A percentile compares a stretch with the other conserved stretches of the same genome.
These are phyloP conservation scores for Arrhamphus sclerolepis DNA, from an alignment of 2,797 vertebrate genomes.

Conservation along the genomic window DNA sequence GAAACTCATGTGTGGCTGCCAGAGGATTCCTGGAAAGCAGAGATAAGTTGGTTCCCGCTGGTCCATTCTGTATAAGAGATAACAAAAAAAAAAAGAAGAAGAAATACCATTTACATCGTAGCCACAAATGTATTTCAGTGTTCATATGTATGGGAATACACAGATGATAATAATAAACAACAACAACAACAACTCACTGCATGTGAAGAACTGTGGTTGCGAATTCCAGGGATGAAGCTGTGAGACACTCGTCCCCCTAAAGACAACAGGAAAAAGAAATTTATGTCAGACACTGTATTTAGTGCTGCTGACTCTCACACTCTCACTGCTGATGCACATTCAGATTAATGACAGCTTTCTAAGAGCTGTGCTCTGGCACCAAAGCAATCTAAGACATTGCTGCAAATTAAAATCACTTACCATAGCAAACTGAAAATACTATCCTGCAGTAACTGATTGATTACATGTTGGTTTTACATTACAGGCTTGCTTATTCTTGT, in stretches of 20 bases:
- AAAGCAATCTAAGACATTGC: too few species aligned
- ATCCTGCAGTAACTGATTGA: too few species aligned
- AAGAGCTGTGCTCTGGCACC: conserved; percentile 3
- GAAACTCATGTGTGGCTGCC: conserved; percentile 92
- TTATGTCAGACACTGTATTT: conserved; percentile 34
- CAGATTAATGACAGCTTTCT: conserved; percentile 12
- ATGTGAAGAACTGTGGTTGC: conserved; percentile 74
- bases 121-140: not conserved
- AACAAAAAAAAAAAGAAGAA: not conserved
- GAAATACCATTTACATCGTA: not conserved
- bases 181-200: too few species aligned
- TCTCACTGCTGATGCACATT: conserved; percentile 13
- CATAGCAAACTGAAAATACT: too few species aligned
- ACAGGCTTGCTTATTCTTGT: too few species aligned
- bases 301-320: conserved; percentile 37
- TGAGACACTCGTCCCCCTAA: conserved; percentile 82
- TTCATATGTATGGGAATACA: too few species aligned
- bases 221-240: conserved; percentile 83
- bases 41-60: conserved; percentile 85
- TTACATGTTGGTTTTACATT: too few species aligned
- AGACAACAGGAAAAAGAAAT: conserved; percentile 43
- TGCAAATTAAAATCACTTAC: not conserved
- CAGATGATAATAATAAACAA: too few species aligned
- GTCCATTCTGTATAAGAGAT: conserved; percentile 73
- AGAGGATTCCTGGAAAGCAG: conserved; percentile 95